These are phyloP conservation scores for Stenchaetothrips biformis DNA, from an alignment of 2,888 invertebrate species.

Conservation along the genomic window DNA sequence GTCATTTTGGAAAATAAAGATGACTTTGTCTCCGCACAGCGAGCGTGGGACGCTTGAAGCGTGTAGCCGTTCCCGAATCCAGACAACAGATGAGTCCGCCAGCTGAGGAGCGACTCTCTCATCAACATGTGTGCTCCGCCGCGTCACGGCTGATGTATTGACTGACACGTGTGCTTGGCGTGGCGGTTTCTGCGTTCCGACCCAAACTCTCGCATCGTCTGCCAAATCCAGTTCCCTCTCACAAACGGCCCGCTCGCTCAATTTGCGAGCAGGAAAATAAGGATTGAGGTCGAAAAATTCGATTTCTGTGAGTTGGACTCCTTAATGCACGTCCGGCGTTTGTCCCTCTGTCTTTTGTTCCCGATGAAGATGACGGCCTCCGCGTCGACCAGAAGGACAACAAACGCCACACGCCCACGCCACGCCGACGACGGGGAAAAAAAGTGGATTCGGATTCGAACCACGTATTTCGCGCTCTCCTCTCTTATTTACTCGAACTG, in stretches of 20 bases:
- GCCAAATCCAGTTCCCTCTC: no score
- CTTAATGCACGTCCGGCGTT: neutral
- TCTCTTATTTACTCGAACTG: constrained; percentile 19
- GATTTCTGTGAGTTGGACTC: no score
- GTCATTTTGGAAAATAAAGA: no score
- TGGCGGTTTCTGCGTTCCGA: neutral
- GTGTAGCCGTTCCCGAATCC: no score
- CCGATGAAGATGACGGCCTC: neutral
- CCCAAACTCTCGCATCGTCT: no score
- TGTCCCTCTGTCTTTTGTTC: neutral
- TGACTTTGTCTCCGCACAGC: no score
- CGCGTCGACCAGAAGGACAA: neutral
- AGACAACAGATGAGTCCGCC: no score
- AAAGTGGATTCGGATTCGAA: constrained; percentile 7
- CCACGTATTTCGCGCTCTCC: constrained; percentile 19
- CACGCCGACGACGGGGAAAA: neutral
- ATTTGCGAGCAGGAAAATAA: no score
- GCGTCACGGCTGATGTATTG: neutral
- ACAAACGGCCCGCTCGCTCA: no score
- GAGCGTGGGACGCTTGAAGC: no score
- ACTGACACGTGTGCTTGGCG: neutral
- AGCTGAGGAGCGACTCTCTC: no score
- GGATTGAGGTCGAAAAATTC: no score
- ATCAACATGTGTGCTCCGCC: neutral
- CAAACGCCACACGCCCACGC: neutral